Conservation (phyloP, 1,140 invertebrate species). For the Gryon sp. region DNA sequence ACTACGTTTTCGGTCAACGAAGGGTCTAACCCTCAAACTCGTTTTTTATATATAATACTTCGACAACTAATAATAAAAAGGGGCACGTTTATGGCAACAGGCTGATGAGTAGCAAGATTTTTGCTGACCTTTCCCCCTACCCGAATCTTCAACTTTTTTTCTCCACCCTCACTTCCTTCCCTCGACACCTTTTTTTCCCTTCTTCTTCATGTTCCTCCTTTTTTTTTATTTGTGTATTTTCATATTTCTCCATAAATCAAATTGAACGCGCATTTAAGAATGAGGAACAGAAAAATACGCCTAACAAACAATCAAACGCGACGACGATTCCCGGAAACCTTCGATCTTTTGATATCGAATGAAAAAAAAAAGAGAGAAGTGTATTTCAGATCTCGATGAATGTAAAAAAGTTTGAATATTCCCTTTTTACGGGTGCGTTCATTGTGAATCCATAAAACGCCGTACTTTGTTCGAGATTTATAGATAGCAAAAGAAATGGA, state of each 20-base stretch:
- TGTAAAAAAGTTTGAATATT: slow-evolving; percentile 53
- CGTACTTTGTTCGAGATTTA: slow-evolving; percentile 54
- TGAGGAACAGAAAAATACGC: slow-evolving; percentile 5
- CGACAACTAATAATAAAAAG: slow-evolving; percentile 59
- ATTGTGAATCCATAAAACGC: slow-evolving; percentile 47
- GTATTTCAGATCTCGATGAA: slow-evolving; percentile 49
- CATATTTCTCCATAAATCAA: slow-evolving; percentile 51
- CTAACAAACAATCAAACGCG: slow-evolving; percentile 24
- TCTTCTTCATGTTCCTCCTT: too few species aligned
- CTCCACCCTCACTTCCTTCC: slow-evolving; percentile 38
- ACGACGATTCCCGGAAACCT: slow-evolving; percentile 25
- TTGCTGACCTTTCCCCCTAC: slow-evolving; percentile 47
- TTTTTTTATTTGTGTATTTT: too few species aligned
- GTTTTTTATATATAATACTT: slow-evolving; percentile 74
- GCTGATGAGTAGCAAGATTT: slow-evolving; percentile 77
- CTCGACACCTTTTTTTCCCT: slow-evolving; percentile 18
- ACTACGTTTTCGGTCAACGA: slow-evolving; percentile 58
- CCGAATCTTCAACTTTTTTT: slow-evolving; percentile 8
- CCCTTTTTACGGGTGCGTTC: slow-evolving; percentile 50
- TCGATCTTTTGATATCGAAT: slow-evolving; percentile 55
- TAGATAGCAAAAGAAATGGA: slow-evolving; percentile 58
- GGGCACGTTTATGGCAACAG: slow-evolving; percentile 72
- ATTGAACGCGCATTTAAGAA: slow-evolving; percentile 24
- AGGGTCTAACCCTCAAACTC: slow-evolving; percentile 75
- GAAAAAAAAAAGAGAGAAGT: too few species aligned